phyloP scores from a whole-genome alignment of 2,113 vertebrate species.

The Lepisosteus osseus region DNA sequence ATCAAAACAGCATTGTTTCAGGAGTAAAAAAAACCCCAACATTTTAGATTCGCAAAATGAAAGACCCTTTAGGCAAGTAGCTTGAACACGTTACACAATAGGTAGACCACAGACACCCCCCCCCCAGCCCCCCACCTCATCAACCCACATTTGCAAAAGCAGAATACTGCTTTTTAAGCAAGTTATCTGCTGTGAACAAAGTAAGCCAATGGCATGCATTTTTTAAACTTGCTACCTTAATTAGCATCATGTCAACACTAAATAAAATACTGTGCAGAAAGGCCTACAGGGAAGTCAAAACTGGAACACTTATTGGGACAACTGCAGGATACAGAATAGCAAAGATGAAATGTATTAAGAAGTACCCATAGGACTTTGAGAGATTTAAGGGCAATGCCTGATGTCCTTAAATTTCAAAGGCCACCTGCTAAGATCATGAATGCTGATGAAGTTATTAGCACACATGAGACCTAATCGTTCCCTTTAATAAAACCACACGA shows the following conservation, averaged over 20 bases:
- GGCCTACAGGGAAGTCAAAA: neutral
- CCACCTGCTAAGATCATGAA: slow-evolving; percentile 17
- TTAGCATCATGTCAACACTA: slow-evolving; percentile 20
- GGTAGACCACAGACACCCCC: no score
- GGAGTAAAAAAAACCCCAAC: slow-evolving; percentile 8
- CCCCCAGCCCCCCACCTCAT: neutral
- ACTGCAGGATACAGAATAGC: no score
- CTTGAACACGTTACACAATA: neutral
- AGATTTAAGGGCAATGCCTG: no score
- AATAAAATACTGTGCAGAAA: neutral
- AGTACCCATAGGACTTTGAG: no score
- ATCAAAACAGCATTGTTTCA: slow-evolving; percentile 8
- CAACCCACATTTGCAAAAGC: neutral
- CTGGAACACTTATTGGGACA: neutral
- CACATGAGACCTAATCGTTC: no score
- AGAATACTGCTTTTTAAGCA: slow-evolving; percentile 14
- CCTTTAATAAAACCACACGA: no score
- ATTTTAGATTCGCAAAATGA: slow-evolving; percentile 13
- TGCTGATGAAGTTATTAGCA: slow-evolving; percentile 17
- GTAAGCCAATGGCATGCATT: slow-evolving; percentile 7
- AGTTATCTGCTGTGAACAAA: slow-evolving; percentile 6
- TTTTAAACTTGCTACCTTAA: slow-evolving; percentile 12
- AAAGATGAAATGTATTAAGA: no score
- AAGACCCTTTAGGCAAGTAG: slow-evolving; percentile 9
- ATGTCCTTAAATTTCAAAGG: slow-evolving; percentile 12